Evolutionary conservation across 2,888 invertebrate genomes (phyloP).

Genomic region (Colostygia pectinataria): DNA sequence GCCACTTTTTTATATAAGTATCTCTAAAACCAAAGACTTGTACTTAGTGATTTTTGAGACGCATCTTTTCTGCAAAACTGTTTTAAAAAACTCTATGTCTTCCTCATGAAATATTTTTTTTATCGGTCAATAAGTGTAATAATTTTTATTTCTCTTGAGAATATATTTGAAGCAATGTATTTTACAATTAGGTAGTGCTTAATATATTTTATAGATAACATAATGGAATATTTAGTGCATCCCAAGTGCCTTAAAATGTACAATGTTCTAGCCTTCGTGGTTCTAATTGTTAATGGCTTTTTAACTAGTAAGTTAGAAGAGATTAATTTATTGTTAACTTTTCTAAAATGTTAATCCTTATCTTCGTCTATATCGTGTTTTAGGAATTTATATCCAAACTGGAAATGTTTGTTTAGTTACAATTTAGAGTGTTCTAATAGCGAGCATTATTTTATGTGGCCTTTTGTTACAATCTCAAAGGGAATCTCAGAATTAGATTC

Average conservation of each 20-base stretch:
- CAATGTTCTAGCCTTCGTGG: conserved; percentile 73
- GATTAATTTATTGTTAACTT: conserved; percentile 83
- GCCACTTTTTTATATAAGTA: conserved; percentile 53
- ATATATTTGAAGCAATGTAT: conserved; percentile 65
- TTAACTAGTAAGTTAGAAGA: conserved; percentile 72
- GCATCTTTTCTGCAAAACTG: conserved; percentile 45
- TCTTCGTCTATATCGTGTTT: conserved; percentile 41
- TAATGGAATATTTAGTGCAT: conserved; percentile 65
- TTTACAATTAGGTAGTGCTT: conserved; percentile 75
- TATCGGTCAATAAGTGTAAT: conserved; percentile 66
- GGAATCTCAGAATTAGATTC: conserved; percentile 65
- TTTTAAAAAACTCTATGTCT: conserved; percentile 59
- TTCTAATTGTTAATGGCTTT: conserved; percentile 77
- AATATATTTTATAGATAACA: conserved; percentile 72
- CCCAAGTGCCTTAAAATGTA: conserved; percentile 80
- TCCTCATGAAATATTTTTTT: conserved; percentile 49
- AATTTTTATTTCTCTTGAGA: conserved; percentile 48
- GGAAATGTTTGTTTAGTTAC: conserved; percentile 42
- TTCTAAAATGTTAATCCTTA: conserved; percentile 76
- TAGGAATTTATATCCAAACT: conserved; percentile 48
- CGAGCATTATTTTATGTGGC: conserved; percentile 51
- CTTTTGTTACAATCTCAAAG: conserved; percentile 68
- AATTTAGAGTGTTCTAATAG: conserved; percentile 48
- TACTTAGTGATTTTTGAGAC: conserved; percentile 54
- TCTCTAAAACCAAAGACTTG: conserved; percentile 76